phyloP scores from a whole-genome alignment of 2,888 invertebrate species.

The Leptopterna dolabrata region DNA sequence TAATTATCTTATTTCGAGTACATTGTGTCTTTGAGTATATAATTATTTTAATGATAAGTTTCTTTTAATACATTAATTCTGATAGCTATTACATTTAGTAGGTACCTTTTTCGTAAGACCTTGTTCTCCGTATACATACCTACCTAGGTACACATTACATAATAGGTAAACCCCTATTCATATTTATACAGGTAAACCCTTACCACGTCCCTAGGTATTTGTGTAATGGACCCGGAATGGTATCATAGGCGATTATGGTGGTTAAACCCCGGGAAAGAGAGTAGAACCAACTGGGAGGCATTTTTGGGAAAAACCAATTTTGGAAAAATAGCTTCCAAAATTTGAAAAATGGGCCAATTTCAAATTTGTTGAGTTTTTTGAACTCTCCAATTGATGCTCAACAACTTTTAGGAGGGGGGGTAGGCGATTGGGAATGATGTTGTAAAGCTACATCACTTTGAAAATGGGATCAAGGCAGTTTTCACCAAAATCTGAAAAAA shows the following conservation, averaged over 20 bases:
- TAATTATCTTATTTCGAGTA: too few relatives aligned
- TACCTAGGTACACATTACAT: too few relatives aligned
- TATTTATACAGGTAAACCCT: background rate
- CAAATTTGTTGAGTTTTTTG: background rate
- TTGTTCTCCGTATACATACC: too few relatives aligned
- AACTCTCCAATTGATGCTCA: background rate
- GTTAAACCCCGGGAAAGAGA: background rate
- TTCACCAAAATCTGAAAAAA: too few relatives aligned
- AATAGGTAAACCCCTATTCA: background rate
- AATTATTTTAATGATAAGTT: too few relatives aligned
- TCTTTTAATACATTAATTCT: too few relatives aligned
- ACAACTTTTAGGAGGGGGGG: background rate
- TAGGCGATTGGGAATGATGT: background rate
- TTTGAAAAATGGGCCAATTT: background rate
- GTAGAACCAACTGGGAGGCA: background rate
- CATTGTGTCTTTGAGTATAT: too few relatives aligned
- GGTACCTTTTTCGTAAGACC: too few relatives aligned
- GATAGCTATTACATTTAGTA: too few relatives aligned
- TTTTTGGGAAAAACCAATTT: background rate
- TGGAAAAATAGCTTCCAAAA: background rate
- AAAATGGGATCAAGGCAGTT: background rate
- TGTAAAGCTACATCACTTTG: background rate
- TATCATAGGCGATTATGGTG: background rate
- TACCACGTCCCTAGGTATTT: background rate
- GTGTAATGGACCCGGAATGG: background rate